Base-by-base conservation (phyloP, 2,797 vertebrate species). In the Galagoides demidoff region DNA sequence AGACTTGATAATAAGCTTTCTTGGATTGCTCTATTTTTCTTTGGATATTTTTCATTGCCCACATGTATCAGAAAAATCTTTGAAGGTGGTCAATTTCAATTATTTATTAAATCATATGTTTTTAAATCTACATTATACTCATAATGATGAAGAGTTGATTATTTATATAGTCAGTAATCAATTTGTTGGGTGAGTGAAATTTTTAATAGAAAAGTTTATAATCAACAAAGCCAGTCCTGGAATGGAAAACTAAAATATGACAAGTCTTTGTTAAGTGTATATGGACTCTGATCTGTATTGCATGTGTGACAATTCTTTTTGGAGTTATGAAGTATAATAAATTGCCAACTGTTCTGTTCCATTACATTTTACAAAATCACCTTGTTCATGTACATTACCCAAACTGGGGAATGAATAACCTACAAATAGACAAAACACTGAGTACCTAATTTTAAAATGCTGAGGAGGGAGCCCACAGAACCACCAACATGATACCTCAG, bases 151-250 rank as follows among this genome's bases (percentile, higher is more conserved):
- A 71, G 20, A 68, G 29, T 64, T 79, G 19, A 73, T 78, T 68
- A 59, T 73, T 93, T 6, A 13, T 19, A n/a, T 4, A 79, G 29
- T 87, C 27, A 39, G 34, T 86, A n/a, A 63, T 61, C 39, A 25
- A 31, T 73, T 23, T n/a, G 52, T 85, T 71, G 43, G 43, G 2
- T 22, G 3, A 52, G 22, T 81, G 31, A 52, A 17, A 14, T 71
- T 79, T 91, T 93, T 37, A 61, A 88, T 55, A 64, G 37, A 49
- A 39, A 90, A 89, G 27, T 85, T 16, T 93, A 34, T 63, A 68
- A 31, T 22, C 45, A 84, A 31, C 49, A 17, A 27, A 79, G 45
- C 20, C 2, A n/a, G 29, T 34, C 76, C 27, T 74, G 17, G 43
- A n/a, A 71, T 45, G 6, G 10, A 45, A 76, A 89, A 57, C 20